phyloP scores from a whole-genome alignment of 1,140 invertebrate genomes.

The Stegodyphus dumicola region DNA sequence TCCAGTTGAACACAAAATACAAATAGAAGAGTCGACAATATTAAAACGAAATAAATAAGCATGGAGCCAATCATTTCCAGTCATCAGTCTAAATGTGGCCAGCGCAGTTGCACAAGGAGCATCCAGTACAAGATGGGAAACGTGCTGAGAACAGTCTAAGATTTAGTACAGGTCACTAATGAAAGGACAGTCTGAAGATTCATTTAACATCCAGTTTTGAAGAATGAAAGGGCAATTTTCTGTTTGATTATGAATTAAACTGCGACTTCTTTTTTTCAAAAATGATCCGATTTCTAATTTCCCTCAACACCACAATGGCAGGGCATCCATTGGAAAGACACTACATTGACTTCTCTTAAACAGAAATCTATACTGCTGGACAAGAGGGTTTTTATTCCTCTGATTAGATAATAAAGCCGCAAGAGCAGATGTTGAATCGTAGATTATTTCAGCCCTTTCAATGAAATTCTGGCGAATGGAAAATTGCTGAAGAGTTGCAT shows the following conservation, averaged over 20 bases:
- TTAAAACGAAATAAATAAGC: not conserved
- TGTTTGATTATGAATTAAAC: not conserved
- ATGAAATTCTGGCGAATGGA: not conserved
- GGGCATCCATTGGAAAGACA: not conserved
- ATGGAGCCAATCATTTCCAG: not conserved
- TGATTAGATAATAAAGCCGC: not conserved
- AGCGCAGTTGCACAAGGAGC: not conserved
- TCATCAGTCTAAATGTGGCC: not conserved
- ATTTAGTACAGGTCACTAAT: not conserved
- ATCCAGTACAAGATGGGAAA: not conserved
- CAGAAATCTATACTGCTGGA: not conserved
- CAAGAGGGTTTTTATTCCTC: not conserved
- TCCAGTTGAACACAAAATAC: not conserved
- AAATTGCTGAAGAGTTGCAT: not conserved
- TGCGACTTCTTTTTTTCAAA: not conserved
- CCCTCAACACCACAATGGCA: not conserved
- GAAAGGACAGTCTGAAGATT: conserved; percentile 1
- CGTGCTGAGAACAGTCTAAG: not conserved
- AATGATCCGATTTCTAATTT: not conserved
- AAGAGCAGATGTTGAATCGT: not conserved
- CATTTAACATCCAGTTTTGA: not conserved
- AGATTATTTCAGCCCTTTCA: not conserved
- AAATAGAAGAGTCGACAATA: not conserved
- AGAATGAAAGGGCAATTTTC: not conserved
- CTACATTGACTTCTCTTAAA: not conserved